Evolutionary conservation across 2,797 vertebrate genomes (phyloP).

Genomic region (Serranus cabrilla): DNA sequence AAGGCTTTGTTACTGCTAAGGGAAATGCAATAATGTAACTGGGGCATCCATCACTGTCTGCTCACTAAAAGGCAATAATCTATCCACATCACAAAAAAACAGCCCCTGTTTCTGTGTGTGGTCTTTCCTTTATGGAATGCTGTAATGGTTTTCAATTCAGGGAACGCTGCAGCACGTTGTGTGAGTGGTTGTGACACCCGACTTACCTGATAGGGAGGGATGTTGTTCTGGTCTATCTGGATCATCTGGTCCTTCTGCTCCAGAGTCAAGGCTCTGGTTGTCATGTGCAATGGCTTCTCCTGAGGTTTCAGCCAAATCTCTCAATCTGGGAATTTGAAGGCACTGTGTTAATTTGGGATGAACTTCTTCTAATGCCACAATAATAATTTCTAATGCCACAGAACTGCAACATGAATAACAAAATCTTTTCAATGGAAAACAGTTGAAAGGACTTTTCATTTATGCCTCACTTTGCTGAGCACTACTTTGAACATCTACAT

Average conservation of each 20-base stretch:
- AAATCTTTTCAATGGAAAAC: constrained; percentile 3
- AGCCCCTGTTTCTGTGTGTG: background rate
- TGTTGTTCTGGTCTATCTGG: constrained; percentile 60
- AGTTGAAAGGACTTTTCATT: background rate
- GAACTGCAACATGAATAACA: background rate
- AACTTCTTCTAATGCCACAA: too few relatives aligned
- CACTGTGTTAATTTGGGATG: background rate
- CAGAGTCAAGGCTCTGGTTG: constrained; percentile 71
- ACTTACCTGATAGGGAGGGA: constrained; percentile 62
- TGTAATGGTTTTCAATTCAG: constrained; percentile 16
- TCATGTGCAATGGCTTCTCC: constrained; percentile 81
- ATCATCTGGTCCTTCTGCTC: constrained; percentile 70
- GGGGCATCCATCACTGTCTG: constrained; percentile 59
- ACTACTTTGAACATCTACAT: background rate
- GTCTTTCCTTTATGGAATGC: constrained; percentile 20
- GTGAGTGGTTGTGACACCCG: constrained; percentile 1
- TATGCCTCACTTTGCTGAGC: background rate
- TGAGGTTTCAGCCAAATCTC: constrained; percentile 83
- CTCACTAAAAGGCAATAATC: constrained; percentile 48
- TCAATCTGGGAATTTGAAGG: constrained; percentile 78
- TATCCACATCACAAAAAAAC: constrained; percentile 38
- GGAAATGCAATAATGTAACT: constrained; percentile 48
- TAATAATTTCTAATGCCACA: background rate
- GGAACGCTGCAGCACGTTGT: constrained; percentile 2
- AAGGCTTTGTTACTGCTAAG: constrained; percentile 24